Percentiles rank a stretch among this genome's conserved stretches.
Conservation (phyloP, 2,113 vertebrate genomes). For the Alethe castanea region DNA sequence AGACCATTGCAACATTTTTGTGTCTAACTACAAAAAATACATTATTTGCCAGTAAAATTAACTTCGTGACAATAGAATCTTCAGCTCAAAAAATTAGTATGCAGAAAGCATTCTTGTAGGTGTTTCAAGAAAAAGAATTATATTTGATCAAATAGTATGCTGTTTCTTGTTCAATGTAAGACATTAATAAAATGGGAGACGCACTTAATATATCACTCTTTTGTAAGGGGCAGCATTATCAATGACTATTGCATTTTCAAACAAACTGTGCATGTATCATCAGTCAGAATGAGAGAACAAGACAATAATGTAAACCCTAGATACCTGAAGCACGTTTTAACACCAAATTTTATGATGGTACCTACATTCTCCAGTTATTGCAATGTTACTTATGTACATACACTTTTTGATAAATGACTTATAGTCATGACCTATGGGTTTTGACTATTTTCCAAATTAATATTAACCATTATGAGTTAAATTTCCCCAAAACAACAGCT, state of each 20-base stretch:
- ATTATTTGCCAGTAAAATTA: background rate
- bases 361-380: background rate
- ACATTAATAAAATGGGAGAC: background rate
- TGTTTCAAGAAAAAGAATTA: background rate
- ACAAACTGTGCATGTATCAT: background rate
- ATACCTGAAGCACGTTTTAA: background rate
- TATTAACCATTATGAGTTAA: background rate
- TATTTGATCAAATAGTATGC: background rate
- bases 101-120: background rate
- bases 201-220: background rate
- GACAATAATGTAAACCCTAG: background rate
- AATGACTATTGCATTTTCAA: background rate
- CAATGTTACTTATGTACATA: background rate
- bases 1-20: background rate
- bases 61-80: background rate
- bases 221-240: background rate
- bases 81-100: background rate
- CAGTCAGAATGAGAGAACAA: background rate
- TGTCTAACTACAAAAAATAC: background rate
- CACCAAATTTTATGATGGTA: background rate
- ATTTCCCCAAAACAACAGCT: background rate
- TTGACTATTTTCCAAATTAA: background rate
- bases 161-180: background rate
- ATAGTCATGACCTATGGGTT: rapidly evolving
- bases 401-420: background rate